Base-by-base conservation (phyloP, 1,140 invertebrate species). In the Drosophila parvula region DNA sequence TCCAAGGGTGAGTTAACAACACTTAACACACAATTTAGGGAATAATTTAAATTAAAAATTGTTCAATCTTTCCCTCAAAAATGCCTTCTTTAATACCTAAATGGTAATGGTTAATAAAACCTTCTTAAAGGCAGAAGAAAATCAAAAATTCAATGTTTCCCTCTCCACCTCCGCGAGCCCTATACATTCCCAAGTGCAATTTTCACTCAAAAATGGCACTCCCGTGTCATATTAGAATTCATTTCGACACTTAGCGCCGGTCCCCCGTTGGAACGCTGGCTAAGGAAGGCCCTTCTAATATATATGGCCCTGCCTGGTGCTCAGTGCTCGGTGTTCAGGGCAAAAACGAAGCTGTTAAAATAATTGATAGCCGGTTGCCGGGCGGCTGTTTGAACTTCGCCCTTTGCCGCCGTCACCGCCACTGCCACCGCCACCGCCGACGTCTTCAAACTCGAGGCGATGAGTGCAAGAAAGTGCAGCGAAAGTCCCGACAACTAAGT, bases 311-410 rank as follows among this genome's bases (percentile, higher is more conserved):
- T 38, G 67, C 40, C 47, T 28, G n/a, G 55, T 6, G 51, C 51
- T 38, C 34, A 34, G 51, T 36, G 50, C 50, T 53, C 50, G 50
- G 32, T 36, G 50, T 53, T 53, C 50, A 36, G 56, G 12, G 47
- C 70, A 67, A 78, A 80, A 63, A 62, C 47, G 81, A 68, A 82
- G 82, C 86, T 89, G 83, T 88, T 88, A 89, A 88, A 89, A 88
- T 88, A 88, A 88, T 88, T 88, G 83, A 88, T 88, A 73, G 83
- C 83, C 84, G 74, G 81, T 78, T 86, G 57, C 81, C 55, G 74
- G 82, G 75, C 74, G 78, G 82, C 82, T 71, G 61, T 81, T 86
- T 85, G 78, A 85, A 81, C 82, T 85, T 79, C 67, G 63, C 78
- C 78, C 53, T 71, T 53, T 55, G 48, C 51, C 57, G 30, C 22